phyloP scores from a whole-genome alignment of 1,140 invertebrate species.

The Paraescarpia echinospica region DNA sequence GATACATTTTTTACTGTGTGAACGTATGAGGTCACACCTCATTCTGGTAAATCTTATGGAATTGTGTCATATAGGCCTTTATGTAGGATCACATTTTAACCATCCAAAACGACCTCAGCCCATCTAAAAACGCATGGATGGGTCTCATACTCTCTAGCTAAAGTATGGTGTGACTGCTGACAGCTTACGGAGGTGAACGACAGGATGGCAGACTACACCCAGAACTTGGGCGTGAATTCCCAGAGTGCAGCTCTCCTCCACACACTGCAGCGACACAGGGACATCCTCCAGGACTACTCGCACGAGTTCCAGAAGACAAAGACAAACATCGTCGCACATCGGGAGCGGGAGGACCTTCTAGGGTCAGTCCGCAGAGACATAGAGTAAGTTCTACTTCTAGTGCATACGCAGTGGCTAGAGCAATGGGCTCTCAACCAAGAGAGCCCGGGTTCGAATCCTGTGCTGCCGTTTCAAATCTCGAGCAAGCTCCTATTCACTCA shows the following conservation, averaged over 20 bases:
- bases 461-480: no score
- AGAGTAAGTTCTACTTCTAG: conserved; percentile 58
- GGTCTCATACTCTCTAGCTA: no score
- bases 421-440: no score
- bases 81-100: no score
- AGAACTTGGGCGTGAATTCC: conserved; percentile 58
- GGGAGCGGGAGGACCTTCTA: conserved; percentile 85
- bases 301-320: conserved; percentile 91
- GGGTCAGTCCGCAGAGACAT: conserved; percentile 66
- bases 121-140: no score
- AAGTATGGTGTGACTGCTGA: conserved; percentile 36
- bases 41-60: no score
- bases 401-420: background rate
- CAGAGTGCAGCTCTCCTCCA: conserved; percentile 74
- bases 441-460: no score
- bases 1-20: no score
- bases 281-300: conserved; percentile 91
- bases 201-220: conserved; percentile 75
- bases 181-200: conserved; percentile 85
- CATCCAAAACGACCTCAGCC: no score
- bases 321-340: conserved; percentile 78
- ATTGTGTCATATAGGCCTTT: no score
- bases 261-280: conserved; percentile 89
- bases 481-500: no score
- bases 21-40: no score